phyloP scores from a whole-genome alignment of 1,140 invertebrate species.

The Acromyrmex echinatior region DNA sequence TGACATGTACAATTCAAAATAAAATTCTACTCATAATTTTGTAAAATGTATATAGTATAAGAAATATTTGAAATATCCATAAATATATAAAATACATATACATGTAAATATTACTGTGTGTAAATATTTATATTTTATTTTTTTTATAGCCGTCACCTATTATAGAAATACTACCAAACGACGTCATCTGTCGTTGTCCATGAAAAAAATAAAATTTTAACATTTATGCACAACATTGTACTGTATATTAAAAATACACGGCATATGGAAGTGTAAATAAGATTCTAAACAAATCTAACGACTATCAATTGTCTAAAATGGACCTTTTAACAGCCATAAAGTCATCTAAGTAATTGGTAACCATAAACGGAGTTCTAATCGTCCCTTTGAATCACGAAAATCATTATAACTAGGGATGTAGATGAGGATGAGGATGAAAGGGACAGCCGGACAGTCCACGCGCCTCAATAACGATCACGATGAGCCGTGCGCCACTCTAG shows the following conservation, averaged over 20 bases:
- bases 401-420: too few relatives aligned
- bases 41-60: not conserved
- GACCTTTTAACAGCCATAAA: not conserved
- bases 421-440: too few relatives aligned
- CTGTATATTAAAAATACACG: not conserved
- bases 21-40: conserved; percentile 7
- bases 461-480: too few relatives aligned
- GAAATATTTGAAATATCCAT: not conserved
- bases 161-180: too few relatives aligned
- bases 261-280: not conserved
- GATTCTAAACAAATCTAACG: not conserved
- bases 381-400: conserved; percentile 65
- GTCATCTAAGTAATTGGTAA: conserved; percentile 73
- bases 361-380: conserved; percentile 70
- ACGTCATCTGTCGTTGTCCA: too few relatives aligned
- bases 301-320: not conserved
- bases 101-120: too few relatives aligned
- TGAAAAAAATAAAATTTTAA: too few relatives aligned
- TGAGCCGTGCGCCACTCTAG: too few relatives aligned
- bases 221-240: too few relatives aligned
- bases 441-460: too few relatives aligned
- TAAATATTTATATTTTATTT: too few relatives aligned
- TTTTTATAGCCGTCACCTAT: too few relatives aligned
- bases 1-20: not conserved
- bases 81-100: not conserved